Percentiles rank a stretch among this genome's conserved stretches.
Conservation (phyloP, 1,140 invertebrate genomes). For the Cyrtorhinus lividipennis region DNA sequence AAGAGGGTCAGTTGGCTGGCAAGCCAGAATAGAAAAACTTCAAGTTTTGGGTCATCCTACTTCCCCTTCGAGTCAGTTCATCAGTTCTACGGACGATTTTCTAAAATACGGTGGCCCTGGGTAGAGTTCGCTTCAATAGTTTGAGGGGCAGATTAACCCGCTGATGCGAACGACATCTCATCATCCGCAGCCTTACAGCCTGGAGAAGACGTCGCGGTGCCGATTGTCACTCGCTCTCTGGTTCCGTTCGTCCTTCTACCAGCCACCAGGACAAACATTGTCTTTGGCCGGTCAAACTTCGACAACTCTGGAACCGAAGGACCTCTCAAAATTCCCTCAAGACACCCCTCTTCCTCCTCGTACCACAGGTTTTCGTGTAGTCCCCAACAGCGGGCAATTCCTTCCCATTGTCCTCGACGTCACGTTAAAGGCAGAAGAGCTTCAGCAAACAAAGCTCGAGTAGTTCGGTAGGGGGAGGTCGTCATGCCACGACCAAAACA, state of each 20-base stretch:
- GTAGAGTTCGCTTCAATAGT: no score
- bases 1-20: no score
- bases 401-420: not conserved
- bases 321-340: conserved; percentile 6
- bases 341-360: not conserved
- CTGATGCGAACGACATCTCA: not conserved
- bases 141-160: not conserved
- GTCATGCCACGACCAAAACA: not conserved
- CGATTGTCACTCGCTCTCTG: not conserved
- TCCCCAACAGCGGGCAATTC: no score
- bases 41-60: no score
- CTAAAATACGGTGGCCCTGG: no score
- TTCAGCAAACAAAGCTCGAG: not conserved
- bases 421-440: not conserved
- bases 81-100: no score
- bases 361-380: not conserved
- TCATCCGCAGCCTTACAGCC: not conserved
- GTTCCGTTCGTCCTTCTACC: not conserved
- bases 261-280: not conserved
- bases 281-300: not conserved
- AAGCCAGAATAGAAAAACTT: no score
- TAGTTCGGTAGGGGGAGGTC: not conserved
- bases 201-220: not conserved
- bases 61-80: no score
- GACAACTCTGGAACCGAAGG: not conserved